These are phyloP conservation scores for Lymantria dispar DNA, from an alignment of 2,888 invertebrate genomes.

Conservation along the genomic window DNA sequence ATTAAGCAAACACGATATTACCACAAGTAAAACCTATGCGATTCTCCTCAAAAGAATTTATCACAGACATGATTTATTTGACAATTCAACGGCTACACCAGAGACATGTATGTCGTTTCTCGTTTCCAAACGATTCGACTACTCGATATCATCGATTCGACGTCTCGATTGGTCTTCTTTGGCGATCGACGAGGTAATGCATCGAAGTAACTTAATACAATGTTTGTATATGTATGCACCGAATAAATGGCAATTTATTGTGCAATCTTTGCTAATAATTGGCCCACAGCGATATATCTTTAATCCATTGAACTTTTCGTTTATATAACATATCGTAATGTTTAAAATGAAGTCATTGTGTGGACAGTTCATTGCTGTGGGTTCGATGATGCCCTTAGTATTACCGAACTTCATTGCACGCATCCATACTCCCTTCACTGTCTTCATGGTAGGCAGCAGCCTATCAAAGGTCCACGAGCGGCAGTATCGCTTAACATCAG, in stretches of 20 bases:
- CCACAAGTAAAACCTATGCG: not conserved
- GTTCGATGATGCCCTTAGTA: no score
- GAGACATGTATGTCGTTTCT: slow-evolving; percentile 17
- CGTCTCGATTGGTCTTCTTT: slow-evolving; percentile 47
- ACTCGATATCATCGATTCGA: slow-evolving; percentile 58
- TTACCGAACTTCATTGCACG: no score
- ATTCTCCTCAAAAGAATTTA: not conserved
- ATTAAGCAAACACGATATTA: not conserved
- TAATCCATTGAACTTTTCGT: no score
- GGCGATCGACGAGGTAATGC: slow-evolving; percentile 43
- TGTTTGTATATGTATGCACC: slow-evolving; percentile 51
- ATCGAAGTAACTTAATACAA: slow-evolving; percentile 38
- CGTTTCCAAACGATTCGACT: slow-evolving; percentile 44
- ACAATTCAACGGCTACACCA: not conserved
- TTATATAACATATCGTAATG: no score
- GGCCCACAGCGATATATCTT: no score
- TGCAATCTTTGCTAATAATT: no score
- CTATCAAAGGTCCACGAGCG: no score
- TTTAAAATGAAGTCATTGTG: no score
- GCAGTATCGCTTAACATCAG: no score
- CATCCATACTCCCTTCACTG: no score
- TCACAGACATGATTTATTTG: slow-evolving; percentile 1
- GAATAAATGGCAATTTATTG: slow-evolving; percentile 20
- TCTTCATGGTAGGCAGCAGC: no score
- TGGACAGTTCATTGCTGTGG: no score